phyloP scores from a whole-genome alignment of 2,888 invertebrate species.

The Tipula confusa region DNA sequence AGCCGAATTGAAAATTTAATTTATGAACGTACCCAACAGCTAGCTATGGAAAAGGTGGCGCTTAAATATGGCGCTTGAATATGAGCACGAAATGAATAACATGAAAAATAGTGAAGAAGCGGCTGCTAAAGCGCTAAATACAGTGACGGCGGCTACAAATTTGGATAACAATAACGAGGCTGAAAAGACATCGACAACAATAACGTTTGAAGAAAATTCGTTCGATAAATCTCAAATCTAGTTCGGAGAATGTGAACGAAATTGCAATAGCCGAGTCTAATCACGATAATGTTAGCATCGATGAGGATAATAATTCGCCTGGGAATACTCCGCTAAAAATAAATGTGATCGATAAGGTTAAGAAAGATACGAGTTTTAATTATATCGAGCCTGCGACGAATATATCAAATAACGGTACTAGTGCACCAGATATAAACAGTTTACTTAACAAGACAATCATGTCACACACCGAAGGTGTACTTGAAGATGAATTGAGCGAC shows the following conservation, averaged over 20 bases:
- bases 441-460: conserved; percentile 43
- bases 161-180: conserved; percentile 31
- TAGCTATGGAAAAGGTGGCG: conserved; percentile 43
- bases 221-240: conserved; percentile 33
- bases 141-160: conserved; percentile 35
- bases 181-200: not conserved
- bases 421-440: conserved; percentile 41
- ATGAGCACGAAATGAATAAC: conserved; percentile 38
- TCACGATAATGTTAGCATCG: conserved; percentile 32
- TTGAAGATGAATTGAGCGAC: conserved; percentile 63
- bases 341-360: not conserved
- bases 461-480: conserved; percentile 40
- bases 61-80: conserved; percentile 46
- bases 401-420: conserved; percentile 33
- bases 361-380: not conserved
- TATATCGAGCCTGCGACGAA: not conserved
- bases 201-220: conserved; percentile 9
- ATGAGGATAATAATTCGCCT: conserved; percentile 32
- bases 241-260: conserved; percentile 33
- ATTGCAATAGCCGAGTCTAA: not conserved
- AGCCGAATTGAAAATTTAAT: conserved; percentile 59
- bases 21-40: conserved; percentile 54
- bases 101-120: not conserved
- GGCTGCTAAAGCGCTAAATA: conserved; percentile 44
- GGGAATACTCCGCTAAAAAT: conserved; percentile 29